A percentile compares a stretch with the other conserved stretches of the same genome.
Evolutionary conservation across 1,140 invertebrate species (phyloP).

Genomic region (Ptiloglossa arizonensis): DNA sequence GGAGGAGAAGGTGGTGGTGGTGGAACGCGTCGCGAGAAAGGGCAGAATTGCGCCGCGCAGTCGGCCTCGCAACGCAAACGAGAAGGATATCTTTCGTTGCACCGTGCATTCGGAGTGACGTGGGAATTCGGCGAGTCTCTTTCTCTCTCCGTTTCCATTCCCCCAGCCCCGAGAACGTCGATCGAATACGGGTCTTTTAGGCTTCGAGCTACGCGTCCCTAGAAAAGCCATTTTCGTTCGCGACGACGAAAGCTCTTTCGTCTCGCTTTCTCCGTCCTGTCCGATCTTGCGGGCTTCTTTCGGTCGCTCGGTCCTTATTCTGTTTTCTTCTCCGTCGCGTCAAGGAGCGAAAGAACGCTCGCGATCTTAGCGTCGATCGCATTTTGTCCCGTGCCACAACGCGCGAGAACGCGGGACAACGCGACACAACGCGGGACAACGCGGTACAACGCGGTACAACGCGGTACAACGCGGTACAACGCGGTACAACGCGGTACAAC

Average conservation of each 20-base stretch:
- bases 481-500: too few species aligned
- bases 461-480: too few species aligned
- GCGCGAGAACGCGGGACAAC: too few species aligned
- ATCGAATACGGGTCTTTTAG: conserved; percentile 36
- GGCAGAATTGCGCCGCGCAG: neutral
- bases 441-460: too few species aligned
- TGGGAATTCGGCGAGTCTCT: conserved; percentile 56
- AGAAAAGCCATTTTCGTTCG: conserved; percentile 39
- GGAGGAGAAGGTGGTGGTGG: too few species aligned
- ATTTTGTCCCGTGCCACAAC: conserved; percentile 20
- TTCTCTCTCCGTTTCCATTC: too few species aligned
- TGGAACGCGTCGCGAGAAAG: neutral
- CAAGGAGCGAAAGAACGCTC: neutral
- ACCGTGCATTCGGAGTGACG: conserved; percentile 1
- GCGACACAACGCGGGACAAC: too few species aligned
- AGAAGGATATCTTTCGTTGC: neutral
- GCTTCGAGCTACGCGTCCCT: neutral
- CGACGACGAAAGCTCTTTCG: conserved; percentile 7
- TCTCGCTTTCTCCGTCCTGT: conserved; percentile 2
- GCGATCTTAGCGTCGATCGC: conserved; percentile 43
- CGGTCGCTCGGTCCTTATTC: conserved; percentile 13
- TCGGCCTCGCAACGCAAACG: too few species aligned
- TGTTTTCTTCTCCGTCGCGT: conserved; percentile 2
- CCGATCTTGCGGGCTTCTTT: conserved; percentile 10
- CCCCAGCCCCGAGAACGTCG: too few species aligned